Evolutionary conservation across 2,113 vertebrate genomes (phyloP).

Genomic region (Albula glossodonta): DNA sequence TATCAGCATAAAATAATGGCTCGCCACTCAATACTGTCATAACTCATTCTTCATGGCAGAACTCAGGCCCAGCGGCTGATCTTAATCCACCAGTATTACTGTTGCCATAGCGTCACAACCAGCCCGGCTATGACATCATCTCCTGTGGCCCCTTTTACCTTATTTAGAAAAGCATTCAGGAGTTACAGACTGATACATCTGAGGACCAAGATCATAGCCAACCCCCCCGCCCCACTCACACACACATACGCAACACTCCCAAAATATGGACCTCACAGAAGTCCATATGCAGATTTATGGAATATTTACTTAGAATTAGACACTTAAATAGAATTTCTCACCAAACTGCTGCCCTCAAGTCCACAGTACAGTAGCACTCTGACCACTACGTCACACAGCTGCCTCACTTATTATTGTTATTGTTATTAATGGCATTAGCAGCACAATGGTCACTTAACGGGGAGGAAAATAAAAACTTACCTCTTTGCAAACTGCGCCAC

Average conservation of each 20-base stretch:
- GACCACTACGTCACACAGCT: no score
- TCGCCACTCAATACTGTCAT: not conserved
- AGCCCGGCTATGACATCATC: not conserved
- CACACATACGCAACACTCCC: not conserved
- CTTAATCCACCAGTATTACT: not conserved
- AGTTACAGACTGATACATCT: not conserved
- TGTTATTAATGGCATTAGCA: no score
- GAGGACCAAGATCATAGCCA: not conserved
- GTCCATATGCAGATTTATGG: no score
- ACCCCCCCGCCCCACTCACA: not conserved
- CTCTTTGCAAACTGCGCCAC: conserved; percentile 19
- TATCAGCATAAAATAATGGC: not conserved
- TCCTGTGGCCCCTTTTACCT: not conserved
- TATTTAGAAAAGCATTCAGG: not conserved
- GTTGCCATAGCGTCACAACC: not conserved
- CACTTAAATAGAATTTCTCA: no score
- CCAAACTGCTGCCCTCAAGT: no score
- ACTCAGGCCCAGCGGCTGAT: not conserved
- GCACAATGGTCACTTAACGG: no score
- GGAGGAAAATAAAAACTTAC: no score
- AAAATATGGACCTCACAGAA: not conserved
- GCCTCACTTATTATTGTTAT: no score
- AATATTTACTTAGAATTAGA: no score
- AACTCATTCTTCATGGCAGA: not conserved
- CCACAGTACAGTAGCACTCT: no score